Evolutionary conservation across 2,113 vertebrate genomes (phyloP).

Genomic region (Synodontis membranacea): DNA sequence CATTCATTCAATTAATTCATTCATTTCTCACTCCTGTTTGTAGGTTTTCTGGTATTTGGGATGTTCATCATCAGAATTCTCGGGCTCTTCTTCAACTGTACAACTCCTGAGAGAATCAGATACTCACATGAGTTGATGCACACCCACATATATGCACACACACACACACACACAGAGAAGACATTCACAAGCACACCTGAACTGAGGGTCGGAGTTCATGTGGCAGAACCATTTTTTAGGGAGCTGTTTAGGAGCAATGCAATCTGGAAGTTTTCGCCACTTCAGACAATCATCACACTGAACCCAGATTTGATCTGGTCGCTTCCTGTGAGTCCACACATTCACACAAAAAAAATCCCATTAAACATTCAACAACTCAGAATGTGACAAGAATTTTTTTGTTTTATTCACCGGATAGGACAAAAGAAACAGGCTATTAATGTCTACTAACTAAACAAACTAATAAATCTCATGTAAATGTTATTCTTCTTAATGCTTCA

Average conservation of each 20-base stretch:
- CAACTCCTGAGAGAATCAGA: constrained; percentile 76
- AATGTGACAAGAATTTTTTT: too few species aligned
- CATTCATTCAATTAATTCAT: too few species aligned
- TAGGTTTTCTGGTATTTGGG: constrained; percentile 85
- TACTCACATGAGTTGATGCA: not conserved
- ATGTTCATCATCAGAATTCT: constrained; percentile 85
- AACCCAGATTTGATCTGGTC: constrained; percentile 92
- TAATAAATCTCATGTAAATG: too few species aligned
- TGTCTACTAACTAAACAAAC: too few species aligned
- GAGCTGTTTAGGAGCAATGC: constrained; percentile 74
- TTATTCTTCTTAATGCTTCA: too few species aligned
- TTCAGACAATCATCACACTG: constrained; percentile 83
- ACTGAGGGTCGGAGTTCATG: constrained; percentile 87
- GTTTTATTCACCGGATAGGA: too few species aligned
- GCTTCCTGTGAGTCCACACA: constrained; percentile 72
- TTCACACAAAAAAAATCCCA: too few species aligned
- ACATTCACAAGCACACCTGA: constrained; percentile 45
- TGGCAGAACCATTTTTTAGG: constrained; percentile 90
- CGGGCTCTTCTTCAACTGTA: constrained; percentile 79
- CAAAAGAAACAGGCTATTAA: too few species aligned
- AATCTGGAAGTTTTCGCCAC: constrained; percentile 95
- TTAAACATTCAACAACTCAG: too few species aligned
- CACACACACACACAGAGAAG: not conserved
- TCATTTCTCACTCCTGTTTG: constrained; percentile 72
- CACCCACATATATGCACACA: constrained; percentile 29